Evolutionary conservation across 2,113 vertebrate genomes (phyloP).

Genomic region (Genyomyrus donnyi): DNA sequence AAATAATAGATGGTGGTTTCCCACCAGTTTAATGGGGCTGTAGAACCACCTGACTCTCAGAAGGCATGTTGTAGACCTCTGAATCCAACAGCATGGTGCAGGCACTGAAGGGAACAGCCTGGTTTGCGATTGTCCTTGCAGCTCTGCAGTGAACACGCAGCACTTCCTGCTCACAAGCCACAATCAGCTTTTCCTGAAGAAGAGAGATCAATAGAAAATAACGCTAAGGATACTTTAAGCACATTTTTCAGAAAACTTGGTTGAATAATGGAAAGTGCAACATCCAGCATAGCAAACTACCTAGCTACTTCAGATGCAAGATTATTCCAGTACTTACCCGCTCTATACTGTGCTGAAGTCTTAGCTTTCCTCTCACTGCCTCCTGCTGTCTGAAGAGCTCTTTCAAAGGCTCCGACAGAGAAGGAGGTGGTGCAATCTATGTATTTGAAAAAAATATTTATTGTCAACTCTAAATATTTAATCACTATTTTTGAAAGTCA

Average conservation of each 20-base stretch:
- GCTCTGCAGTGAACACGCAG: slow-evolving; percentile 92
- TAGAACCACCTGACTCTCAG: slow-evolving; percentile 83
- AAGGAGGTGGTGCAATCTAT: slow-evolving; percentile 94
- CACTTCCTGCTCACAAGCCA: slow-evolving; percentile 97
- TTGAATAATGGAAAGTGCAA: background rate
- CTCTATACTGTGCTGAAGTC: slow-evolving; percentile 97
- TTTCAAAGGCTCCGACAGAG: slow-evolving; percentile 88
- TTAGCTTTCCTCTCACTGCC: slow-evolving; percentile 85
- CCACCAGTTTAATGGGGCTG: background rate
- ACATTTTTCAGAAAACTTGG: background rate
- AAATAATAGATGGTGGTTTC: background rate
- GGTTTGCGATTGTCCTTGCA: slow-evolving; percentile 93
- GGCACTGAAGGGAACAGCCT: slow-evolving; percentile 95
- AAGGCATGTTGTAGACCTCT: slow-evolving; percentile 97
- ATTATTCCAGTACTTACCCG: slow-evolving; percentile 65
- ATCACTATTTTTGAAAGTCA: background rate
- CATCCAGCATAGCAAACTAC: background rate
- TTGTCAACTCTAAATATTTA: background rate
- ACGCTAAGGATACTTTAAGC: background rate
- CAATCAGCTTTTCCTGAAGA: slow-evolving; percentile 93
- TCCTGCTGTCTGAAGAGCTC: slow-evolving; percentile 97
- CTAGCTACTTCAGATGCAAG: background rate
- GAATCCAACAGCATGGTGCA: slow-evolving; percentile 99
- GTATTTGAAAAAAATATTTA: slow-evolving; percentile 5
- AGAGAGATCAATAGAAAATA: background rate